Evolutionary conservation across 2,888 invertebrate species (phyloP), one percentile per base, ranked within the genome.

Genomic region (Troilus luridus): DNA sequence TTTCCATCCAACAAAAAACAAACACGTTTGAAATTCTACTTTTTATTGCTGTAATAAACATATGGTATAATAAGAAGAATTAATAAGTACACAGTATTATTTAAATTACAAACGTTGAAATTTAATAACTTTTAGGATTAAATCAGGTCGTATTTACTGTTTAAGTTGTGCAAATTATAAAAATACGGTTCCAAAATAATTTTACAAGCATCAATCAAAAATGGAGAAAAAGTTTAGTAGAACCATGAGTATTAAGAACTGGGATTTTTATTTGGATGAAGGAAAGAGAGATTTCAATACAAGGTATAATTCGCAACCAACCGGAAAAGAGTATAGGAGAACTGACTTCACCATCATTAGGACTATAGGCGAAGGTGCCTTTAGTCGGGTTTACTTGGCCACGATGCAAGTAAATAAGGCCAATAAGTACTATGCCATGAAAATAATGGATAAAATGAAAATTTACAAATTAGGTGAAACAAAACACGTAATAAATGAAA

Each of bases 401-500:
- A 95, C 95, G 93, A 94, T 95, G 93, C 93, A 93, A 93, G 90
- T 93, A 93, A n/a, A n/a, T n/a, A n/a, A n/a, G n/a, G n/a, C n/a
- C 91, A 94, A 94, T 93, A 94, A 95, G 92, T 95, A 94, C 93
- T 95, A 94, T 94, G 96, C 96, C 91, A 96, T 96, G 95, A 96
- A 96, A 94, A 95, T 96, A 92, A 94, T 96, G 92, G 95, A 96
- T 93, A 96, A 96, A 94, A 95, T 95, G 93, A 96, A 95, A 94
- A 95, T 96, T 90, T 95, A 96, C 88, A 95, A 95, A 93, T 94
- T 95, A 93, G 96, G 96, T 94, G 96, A 96, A 94, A 95, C 96
- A 88, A 96, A 96, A 93, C 96, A 96, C 94, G 92, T 93, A 88
- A 91, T 93, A 17, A 92, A 97, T 94, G 99, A 99, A 95, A 98